Base-by-base conservation (phyloP, 2,113 vertebrate genomes). In the Urocynchramus pylzowi region DNA sequence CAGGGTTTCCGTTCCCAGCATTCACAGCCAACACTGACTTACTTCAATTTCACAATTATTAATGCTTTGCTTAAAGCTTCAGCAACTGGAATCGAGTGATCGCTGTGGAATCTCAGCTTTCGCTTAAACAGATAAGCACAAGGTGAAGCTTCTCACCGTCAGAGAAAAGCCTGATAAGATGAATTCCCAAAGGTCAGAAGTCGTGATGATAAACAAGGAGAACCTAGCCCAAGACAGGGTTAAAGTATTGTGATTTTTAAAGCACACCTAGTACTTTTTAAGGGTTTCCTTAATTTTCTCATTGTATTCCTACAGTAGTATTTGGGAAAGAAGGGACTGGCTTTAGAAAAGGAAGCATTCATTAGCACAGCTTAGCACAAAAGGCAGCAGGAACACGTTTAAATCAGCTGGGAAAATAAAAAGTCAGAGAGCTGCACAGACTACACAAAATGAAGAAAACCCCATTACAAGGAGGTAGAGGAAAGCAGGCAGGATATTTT, bases 1-100 rank as follows among this genome's bases (percentile, higher is more conserved):
- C 76, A 75, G 69, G 88, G 83, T 33, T 96, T 95, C 90, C 60
- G 49, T 90, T 93, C 92, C 88, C 96, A 94, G 90, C 49, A 2
- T 68, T 75, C 71, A 22, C 50, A 86, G 73, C 64, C 90, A 92
- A 2, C 49, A 49, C 37, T 18, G 31, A 8, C 89, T 73, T 2
- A 24, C 87, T 68, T 37, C 60, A 53, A 17, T 81, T 88, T 80
- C 30, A 10, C 79, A 53, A 9, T 47, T 65, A 31, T 30, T 75
- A 37, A 33, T 68, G 73, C 57, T 94, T 68, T 94, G 20, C 64
- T 84, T 81, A 64, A 81, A 86, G 75, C 44, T 71, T 41, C 71
- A 63, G 82, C 79, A 60, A 47, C 44, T 78, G 79, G 54, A 63
- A 75, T 86, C 76, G 14, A 86, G 56, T 14, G 64, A 81, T 86